Base-by-base conservation (phyloP, 2,888 invertebrate genomes). In the Lamproptera curius region DNA sequence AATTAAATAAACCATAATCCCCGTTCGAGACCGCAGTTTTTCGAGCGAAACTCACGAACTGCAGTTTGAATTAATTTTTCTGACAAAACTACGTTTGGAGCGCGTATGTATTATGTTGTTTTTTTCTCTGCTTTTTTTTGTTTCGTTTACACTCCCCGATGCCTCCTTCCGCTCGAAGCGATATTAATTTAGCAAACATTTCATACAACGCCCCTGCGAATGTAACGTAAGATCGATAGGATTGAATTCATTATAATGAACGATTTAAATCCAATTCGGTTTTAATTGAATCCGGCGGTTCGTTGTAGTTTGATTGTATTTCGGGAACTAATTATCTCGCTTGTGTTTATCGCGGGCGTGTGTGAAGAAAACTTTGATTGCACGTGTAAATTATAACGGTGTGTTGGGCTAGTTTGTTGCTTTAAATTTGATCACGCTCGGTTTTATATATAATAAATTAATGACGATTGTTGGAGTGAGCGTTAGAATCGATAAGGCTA, bases 51-150 rank as follows among this genome's bases (percentile, higher is more conserved):
- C 26, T 48, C 39, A 28, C 48, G 16, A 43, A 48, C 48, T 43
- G 43, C 43, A 40, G 39, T 48, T 48, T 35, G 35, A 48, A 48
- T 43, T 43, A 23, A 43, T 43, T 48, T 43, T 43, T 48, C 43
- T 43, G 48, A 39, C 42, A 39, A 35, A 48, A 43, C 48, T 43
- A 35, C 43, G 38, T 34, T 26, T 26, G 28, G 14, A 35, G 2
- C 38, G 43, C 23, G 43, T 34, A 43, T 16, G 10, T 28, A 34
- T 39, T 43, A 35, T 15, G 14, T 9, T 39, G 13, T 15, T 39
- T n/a, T n/a, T n/a, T n/a, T n/a, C n/a, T n/a, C n/a, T n/a, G n/a
- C n/a, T n/a, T 42, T 39, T 43, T 43, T 39, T 39, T 31, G 44
- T 31, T 48, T 26, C 26, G 5, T 43, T 15, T 15, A 6, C 10